Conservation (phyloP, 2,888 invertebrate genomes). For the Oasisia sp. region DNA sequence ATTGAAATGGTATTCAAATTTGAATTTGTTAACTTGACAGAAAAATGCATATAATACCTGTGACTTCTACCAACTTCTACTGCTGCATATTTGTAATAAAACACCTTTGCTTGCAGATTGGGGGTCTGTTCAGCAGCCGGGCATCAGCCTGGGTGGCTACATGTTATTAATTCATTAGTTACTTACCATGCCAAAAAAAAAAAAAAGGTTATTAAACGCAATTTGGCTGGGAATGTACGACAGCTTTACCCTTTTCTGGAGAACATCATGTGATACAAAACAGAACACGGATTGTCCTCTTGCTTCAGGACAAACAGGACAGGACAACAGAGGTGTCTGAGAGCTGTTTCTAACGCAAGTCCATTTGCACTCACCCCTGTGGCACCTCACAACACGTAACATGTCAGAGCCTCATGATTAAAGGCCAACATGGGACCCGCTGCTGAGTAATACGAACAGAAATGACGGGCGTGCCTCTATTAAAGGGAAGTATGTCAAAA, state of each 20-base stretch:
- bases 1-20: not conserved
- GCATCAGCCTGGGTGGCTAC: too few relatives aligned
- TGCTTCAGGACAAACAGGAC: too few relatives aligned
- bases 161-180: too few relatives aligned
- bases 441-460: not conserved
- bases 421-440: not conserved
- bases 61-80: not conserved
- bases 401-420: not conserved
- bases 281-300: too few relatives aligned
- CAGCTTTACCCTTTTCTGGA: too few relatives aligned
- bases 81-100: too few relatives aligned
- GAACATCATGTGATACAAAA: too few relatives aligned
- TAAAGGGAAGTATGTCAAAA: not conserved
- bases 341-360: not conserved
- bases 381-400: not conserved
- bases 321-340: not conserved
- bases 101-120: too few relatives aligned
- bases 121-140: too few relatives aligned
- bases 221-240: too few relatives aligned
- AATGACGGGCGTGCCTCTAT: not conserved
- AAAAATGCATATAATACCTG: not conserved
- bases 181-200: too few relatives aligned
- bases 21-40: not conserved
- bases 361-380: not conserved
- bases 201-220: too few relatives aligned